Percentiles rank a stretch among this genome's conserved stretches.
Evolutionary conservation across 1,140 invertebrate species (phyloP).

Genomic region (Caenorhabditis tropicalis): DNA sequence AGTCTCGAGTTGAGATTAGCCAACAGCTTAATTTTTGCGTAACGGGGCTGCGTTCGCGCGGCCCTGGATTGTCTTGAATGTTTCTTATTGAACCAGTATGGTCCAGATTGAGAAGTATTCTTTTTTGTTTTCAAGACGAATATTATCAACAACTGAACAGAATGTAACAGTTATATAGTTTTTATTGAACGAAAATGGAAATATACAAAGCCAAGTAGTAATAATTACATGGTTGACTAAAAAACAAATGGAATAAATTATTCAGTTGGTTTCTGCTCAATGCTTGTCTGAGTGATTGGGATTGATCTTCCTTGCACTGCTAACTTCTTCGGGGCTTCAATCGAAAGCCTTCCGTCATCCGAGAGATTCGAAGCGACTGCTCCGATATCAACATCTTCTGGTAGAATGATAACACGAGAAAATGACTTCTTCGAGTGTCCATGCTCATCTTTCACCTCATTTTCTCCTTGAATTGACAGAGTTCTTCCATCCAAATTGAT

Average conservation of each 20-base stretch:
- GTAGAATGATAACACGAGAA: not conserved
- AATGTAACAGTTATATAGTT: too few relatives aligned
- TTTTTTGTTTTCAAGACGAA: too few relatives aligned
- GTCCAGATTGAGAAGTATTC: too few relatives aligned
- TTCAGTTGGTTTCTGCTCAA: not conserved
- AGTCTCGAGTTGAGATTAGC: slow-evolving; percentile 42
- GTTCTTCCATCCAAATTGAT: slow-evolving; percentile 22
- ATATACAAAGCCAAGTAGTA: too few relatives aligned
- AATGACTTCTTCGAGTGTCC: not conserved
- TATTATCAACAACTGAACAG: too few relatives aligned
- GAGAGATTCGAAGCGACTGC: slow-evolving; percentile 13
- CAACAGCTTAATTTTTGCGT: slow-evolving; percentile 42
- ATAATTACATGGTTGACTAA: not conserved
- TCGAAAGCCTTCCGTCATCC: not conserved
- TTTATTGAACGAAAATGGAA: too few relatives aligned
- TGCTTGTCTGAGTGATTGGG: not conserved
- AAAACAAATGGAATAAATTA: not conserved
- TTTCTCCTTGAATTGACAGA: not conserved
- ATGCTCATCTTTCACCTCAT: not conserved
- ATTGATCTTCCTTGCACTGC: slow-evolving; percentile 3
- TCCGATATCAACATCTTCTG: not conserved
- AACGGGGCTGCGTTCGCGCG: slow-evolving; percentile 33
- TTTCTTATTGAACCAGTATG: too few relatives aligned
- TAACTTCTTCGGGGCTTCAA: not conserved
- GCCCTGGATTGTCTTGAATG: not conserved